Base-by-base conservation (phyloP, 92 coral and sea anemone species). In the Nematostella vectensis region DNA sequence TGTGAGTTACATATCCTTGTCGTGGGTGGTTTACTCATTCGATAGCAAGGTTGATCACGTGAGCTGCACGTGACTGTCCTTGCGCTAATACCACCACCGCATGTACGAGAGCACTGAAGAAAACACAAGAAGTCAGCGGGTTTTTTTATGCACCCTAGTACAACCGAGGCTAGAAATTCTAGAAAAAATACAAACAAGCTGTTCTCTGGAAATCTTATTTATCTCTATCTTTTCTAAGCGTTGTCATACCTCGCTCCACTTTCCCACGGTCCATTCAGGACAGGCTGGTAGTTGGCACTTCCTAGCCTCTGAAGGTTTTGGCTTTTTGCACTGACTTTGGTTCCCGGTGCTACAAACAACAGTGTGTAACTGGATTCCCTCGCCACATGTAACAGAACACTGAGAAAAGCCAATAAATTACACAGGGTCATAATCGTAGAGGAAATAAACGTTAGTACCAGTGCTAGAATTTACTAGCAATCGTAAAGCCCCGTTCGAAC, bases 321-420 rank as follows among this genome's bases (percentile, higher is more conserved):
- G 38, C 1, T 47, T 17, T 37, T 76, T 67, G 56, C 95, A 85
- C 3, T 29, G 77, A 73, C 69, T 73, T 55, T 48, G 67, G 29
- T 51, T 56, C 42, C 12, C 21, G 21, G 50, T 71, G 60, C 45
- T 83, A 71, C 96, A 88, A 13, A 55, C 54, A 50, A 83, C 81
- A 24, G 44, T 57, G 2, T 94, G 95, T 38, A 33, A 50, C 27
- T 57, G 71, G 9, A 75, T 44, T 4, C 96, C 96, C 29, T 45
- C 59, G 10, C 95, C 96, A 37, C 97, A 89, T 25, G 72, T 69
- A 45, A 59, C 79, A 40, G 97, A 82, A 52, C 96, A 87, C 95
- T 81, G 61, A 27, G 75, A 49, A 3, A 65, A 25, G 16, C 21
- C 30, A 16, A 13, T n/a, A n/a, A n/a, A n/a, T n/a, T 4, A 24